Base-by-base conservation (phyloP, 2,888 invertebrate genomes). In the Chydorus sphaericus region DNA sequence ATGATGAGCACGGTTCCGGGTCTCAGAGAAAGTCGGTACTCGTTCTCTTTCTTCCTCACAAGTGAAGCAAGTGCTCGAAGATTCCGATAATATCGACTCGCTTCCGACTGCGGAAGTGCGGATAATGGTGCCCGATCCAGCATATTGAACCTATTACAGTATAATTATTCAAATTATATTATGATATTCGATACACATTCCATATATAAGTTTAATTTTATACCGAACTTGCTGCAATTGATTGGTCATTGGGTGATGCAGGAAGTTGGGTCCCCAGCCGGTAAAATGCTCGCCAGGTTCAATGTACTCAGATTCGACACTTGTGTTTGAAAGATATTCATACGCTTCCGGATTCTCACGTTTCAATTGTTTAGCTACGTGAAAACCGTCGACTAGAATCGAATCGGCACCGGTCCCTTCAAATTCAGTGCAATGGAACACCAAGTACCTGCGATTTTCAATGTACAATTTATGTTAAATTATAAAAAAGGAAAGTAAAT, bases 1-100 rank as follows among this genome's bases (percentile, higher is more conserved):
- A 86, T 76, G 53, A 82, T 77, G 60, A 85, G 70, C 10, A 86
- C 78, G 14, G 75, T 76, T 23, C 87, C 87, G 56, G 86, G 84
- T 38, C 66, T 65, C 7, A 83, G 67, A 69, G 79, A 78, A 28
- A 82, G 71, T 62, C 70, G 70, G 77, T 77, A 79, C 62, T 77
- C 77, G 60, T 75, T 73, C 1, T 68, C 66, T 1, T 70, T 65
- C 10, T 73, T 67, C 50, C 75, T 70, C 23, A 80, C 73, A 60
- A 75, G 73, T n/a, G 70, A 69, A 14, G 77, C 70, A 50, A 79
- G 70, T 58, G 68, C 69, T 29, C 73, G 72, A 50, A 81, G 68
- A 36, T 79, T 75, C n/a, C 71, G 69, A 65, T 85, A 85, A 66
- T 81, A 83, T 14, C 71, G 65, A 18, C 69, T 65, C 64, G 82